A percentile compares a stretch with the other conserved stretches of the same genome.
These are phyloP conservation scores for Trissoscelio sp. DNA, from an alignment of 2,888 invertebrate species.

Conservation along the genomic window DNA sequence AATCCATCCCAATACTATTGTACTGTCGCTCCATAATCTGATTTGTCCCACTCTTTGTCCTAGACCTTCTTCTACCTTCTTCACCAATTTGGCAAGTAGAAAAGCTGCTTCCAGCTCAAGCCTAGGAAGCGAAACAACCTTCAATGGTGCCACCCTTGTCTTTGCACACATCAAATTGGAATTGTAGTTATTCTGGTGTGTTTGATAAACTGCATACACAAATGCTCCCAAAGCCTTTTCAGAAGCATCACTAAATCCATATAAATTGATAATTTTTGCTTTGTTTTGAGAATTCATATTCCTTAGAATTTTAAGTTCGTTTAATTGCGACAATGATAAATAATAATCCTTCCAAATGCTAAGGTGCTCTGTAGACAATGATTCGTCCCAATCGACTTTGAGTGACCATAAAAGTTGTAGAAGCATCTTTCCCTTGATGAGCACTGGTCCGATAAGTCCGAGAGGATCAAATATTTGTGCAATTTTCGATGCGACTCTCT, in stretches of 20 bases:
- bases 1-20: constrained; percentile 59
- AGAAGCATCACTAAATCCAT: constrained; percentile 72
- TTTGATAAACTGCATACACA: constrained; percentile 60
- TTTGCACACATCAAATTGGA: constrained; percentile 60
- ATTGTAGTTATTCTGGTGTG: background rate
- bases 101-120: constrained; percentile 60
- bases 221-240: constrained; percentile 68
- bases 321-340: constrained; percentile 24
- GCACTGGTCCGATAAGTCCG: no score
- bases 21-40: constrained; percentile 60
- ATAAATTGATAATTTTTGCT: constrained; percentile 19
- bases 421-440: constrained; percentile 61
- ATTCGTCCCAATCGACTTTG: constrained; percentile 53
- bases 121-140: constrained; percentile 56
- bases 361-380: background rate
- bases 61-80: constrained; percentile 11
- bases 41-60: constrained; percentile 26
- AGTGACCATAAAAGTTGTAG: constrained; percentile 53
- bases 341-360: constrained; percentile 40
- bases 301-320: constrained; percentile 48
- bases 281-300: constrained; percentile 36
- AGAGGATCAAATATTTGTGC: no score
- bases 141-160: constrained; percentile 64
- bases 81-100: constrained; percentile 47
- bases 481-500: no score